Conservation (phyloP, 1,140 invertebrate species). For the Drosophila repleta region DNA sequence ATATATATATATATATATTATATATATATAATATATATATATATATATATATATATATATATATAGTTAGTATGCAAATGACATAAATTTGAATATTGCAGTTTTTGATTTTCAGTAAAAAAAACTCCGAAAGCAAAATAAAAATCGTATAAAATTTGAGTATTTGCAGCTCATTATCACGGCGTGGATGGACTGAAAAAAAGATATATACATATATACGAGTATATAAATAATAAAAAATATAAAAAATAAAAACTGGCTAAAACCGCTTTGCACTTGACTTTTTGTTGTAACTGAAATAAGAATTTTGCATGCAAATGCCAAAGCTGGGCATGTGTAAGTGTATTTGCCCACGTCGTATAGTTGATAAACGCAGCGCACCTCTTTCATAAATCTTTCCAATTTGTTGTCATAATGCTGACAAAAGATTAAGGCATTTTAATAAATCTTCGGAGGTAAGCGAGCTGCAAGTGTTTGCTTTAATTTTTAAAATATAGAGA, state of each 20-base stretch:
- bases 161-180: slow-evolving; percentile 45
- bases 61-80: not conserved
- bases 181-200: slow-evolving; percentile 13
- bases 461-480: slow-evolving; percentile 15
- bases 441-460: slow-evolving; percentile 64
- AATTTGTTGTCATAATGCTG: slow-evolving; percentile 62
- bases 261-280: slow-evolving; percentile 54
- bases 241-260: slow-evolving; percentile 34
- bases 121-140: slow-evolving; percentile 26
- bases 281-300: slow-evolving; percentile 34
- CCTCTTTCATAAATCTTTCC: slow-evolving; percentile 51
- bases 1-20: slow-evolving; percentile 13
- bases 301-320: slow-evolving; percentile 42
- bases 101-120: slow-evolving; percentile 7
- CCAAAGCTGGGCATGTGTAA: slow-evolving; percentile 4
- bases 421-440: slow-evolving; percentile 71
- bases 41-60: slow-evolving; percentile 16
- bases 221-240: not conserved
- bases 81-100: slow-evolving; percentile 27
- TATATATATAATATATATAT: too few species aligned
- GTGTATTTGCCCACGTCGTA: not conserved
- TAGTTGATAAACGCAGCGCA: slow-evolving; percentile 25
- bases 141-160: slow-evolving; percentile 31
- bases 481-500: slow-evolving; percentile 37
- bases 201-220: not conserved